phyloP scores from a whole-genome alignment of 2,888 invertebrate genomes.

The Drosophila hawaiiensis region DNA sequence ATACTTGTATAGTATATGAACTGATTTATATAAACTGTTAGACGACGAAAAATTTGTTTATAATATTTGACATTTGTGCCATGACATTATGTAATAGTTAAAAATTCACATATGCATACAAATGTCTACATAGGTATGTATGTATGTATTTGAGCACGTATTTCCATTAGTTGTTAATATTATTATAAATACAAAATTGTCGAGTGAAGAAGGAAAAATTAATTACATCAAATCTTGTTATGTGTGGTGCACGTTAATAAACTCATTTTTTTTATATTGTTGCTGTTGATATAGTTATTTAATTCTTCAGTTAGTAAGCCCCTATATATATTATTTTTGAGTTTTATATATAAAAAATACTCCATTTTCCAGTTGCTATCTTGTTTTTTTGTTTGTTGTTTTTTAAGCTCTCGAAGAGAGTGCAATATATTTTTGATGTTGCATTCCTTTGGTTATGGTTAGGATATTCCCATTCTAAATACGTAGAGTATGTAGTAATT shows the following conservation, averaged over 20 bases:
- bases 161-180: constrained; percentile 19
- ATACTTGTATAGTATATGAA: constrained; percentile 41
- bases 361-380: constrained; percentile 22
- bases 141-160: constrained; percentile 28
- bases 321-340: constrained; percentile 24
- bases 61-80: constrained; percentile 31
- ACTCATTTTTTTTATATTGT: not conserved
- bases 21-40: constrained; percentile 66
- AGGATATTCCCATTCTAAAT: constrained; percentile 35
- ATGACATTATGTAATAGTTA: constrained; percentile 29
- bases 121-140: constrained; percentile 7
- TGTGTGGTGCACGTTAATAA: constrained; percentile 27
- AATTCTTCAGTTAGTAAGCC: constrained; percentile 6
- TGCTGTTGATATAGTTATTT: constrained; percentile 1
- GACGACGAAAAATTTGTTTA: constrained; percentile 65
- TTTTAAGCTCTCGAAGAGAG: constrained; percentile 14
- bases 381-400: not conserved
- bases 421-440: constrained; percentile 1
- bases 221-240: constrained; percentile 45
- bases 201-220: constrained; percentile 40
- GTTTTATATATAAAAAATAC: constrained; percentile 71
- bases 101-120: constrained; percentile 13
- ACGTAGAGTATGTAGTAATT: constrained; percentile 36
- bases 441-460: constrained; percentile 39
- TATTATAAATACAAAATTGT: constrained; percentile 29